Evolutionary conservation across 2,113 vertebrate species (phyloP).

Genomic region (Progne subis): DNA sequence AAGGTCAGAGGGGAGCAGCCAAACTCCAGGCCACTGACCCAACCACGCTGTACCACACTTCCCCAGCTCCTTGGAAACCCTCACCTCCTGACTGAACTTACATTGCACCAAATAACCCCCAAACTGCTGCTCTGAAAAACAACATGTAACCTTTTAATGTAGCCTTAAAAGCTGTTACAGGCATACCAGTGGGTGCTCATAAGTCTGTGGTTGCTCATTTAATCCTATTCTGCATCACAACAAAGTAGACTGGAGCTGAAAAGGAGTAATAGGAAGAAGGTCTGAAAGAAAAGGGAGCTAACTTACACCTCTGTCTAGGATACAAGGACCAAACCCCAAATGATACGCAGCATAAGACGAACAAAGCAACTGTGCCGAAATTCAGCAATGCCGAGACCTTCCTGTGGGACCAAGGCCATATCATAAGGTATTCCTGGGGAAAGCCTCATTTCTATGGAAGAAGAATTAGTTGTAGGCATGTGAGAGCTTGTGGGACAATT

Average conservation of each 20-base stretch:
- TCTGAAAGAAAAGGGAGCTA: neutral
- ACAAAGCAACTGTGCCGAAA: neutral
- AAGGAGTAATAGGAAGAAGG: neutral
- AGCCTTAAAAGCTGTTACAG: neutral
- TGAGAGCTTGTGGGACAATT: neutral
- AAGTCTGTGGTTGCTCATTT: neutral
- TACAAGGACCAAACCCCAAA: neutral
- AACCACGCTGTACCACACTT: accelerated
- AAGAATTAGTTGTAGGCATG: neutral
- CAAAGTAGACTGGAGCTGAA: neutral
- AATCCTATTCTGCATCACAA: neutral
- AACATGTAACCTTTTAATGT: neutral
- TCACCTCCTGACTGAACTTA: neutral
- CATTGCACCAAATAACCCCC: neutral
- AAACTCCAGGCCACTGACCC: neutral
- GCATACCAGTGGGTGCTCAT: neutral
- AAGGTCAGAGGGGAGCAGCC: neutral
- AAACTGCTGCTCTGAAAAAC: neutral
- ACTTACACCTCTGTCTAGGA: neutral
- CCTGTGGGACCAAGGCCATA: neutral
- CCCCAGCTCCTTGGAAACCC: neutral
- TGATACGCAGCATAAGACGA: accelerated
- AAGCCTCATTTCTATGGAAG: neutral
- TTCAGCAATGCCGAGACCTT: neutral
- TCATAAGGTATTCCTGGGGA: neutral